Base-by-base conservation (phyloP, 2,113 vertebrate genomes). In the Struthidea cinerea region DNA sequence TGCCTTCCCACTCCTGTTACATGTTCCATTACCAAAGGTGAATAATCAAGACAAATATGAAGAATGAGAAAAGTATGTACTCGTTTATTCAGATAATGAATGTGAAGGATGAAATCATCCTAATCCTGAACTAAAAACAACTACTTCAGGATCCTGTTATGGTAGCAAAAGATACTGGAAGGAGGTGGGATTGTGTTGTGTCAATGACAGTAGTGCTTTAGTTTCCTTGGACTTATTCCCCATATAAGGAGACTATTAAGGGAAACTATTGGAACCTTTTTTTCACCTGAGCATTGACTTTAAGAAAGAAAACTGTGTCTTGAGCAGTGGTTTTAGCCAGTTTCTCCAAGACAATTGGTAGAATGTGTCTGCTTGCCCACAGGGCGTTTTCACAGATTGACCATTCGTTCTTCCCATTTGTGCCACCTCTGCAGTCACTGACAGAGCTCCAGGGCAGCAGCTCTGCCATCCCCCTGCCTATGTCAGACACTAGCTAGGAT, bases 1-100 rank as follows among this genome's bases (percentile, higher is more conserved):
- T n/a, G 3, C 44, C 75, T 95, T 83, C 85, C 88, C 30, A 76
- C 84, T 93, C 71, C 53, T 89, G n/a, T 91, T 92, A 90, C 6
- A 84, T 85, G 78, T 97, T 96, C 95, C 93, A 96, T 94, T 94
- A 96, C 94, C 64, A 71, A 78, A 94, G 86, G 92, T 87, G 90
- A 96, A 96, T 96, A 97, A 93, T 89, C 41, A 67, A 90, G 59
- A 63, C 33, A 90, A 87, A 91, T 78, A 91, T 73, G 44, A 96
- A 94, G 86, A 86, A 89, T 3, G 6, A 93, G 61, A 92, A 74
- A 95, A 90, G 73, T 78, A 95, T 59, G 44, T 81, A 73, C 78
- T 92, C 23, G 1, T 90, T 93, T 93, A 42, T 73, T 91, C 76
- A 89, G 77, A 64, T 93, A 96, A 97, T 94, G 53, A 96, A 93